phyloP scores from a whole-genome alignment of 2,888 invertebrate species.

The Herminia tarsipennalis region DNA sequence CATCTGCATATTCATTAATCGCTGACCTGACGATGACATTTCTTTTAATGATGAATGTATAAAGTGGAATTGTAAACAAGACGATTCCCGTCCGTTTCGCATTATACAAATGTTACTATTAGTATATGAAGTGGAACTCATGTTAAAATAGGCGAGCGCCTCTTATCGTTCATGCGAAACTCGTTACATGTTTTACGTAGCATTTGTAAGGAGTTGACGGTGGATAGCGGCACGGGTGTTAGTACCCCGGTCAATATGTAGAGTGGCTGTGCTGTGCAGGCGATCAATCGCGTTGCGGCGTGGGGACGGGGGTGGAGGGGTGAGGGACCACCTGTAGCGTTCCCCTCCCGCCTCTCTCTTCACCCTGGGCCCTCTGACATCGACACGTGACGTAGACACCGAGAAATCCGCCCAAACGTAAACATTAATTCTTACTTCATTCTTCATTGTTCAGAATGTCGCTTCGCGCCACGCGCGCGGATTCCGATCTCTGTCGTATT shows the following conservation, averaged over 20 bases:
- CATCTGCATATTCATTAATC: conserved; percentile 77
- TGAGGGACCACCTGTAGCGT: conserved; percentile 77
- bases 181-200: conserved; percentile 61
- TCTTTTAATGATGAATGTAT: conserved; percentile 37
- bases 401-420: conserved; percentile 85
- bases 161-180: conserved; percentile 34
- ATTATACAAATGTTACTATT: conserved; percentile 10
- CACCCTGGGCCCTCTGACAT: conserved; percentile 54
- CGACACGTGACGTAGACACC: conserved; percentile 83
- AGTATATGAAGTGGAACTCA: conserved; percentile 10
- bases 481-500: conserved; percentile 77
- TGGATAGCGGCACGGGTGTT: conserved; percentile 76
- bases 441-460: conserved; percentile 83
- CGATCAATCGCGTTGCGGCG: conserved; percentile 81
- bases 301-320: conserved; percentile 43
- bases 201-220: conserved; percentile 68
- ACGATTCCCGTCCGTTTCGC: conserved; percentile 19
- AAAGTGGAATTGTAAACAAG: conserved; percentile 30
- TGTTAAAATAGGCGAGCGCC: conserved; percentile 12
- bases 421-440: conserved; percentile 85
- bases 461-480: conserved; percentile 73
- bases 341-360: conserved; percentile 44
- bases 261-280: conserved; percentile 81
- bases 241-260: conserved; percentile 83
- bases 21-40: conserved; percentile 51